Conservation (phyloP, 2,113 vertebrate genomes). For the Desmodus rotundus region DNA sequence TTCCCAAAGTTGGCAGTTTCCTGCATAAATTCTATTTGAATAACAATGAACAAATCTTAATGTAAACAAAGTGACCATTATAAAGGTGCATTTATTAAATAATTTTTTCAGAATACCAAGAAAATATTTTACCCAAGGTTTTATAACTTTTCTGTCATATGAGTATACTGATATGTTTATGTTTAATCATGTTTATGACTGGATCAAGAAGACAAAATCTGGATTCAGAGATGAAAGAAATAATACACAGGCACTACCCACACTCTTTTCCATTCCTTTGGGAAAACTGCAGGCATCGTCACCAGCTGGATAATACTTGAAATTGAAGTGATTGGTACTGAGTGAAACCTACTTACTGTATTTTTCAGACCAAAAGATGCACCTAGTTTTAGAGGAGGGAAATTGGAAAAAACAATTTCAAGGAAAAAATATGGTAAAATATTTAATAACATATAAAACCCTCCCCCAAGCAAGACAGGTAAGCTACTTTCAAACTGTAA, state of each 20-base stretch:
- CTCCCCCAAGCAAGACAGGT: no score
- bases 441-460: no score
- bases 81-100: neutral
- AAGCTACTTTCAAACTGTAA: no score
- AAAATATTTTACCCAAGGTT: neutral
- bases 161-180: neutral
- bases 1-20: neutral
- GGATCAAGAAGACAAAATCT: neutral
- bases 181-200: neutral
- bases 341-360: no score
- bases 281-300: neutral
- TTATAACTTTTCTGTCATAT: neutral
- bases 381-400: no score
- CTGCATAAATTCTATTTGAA: neutral
- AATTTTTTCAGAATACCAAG: neutral
- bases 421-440: no score
- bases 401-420: no score
- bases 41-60: neutral
- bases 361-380: no score
- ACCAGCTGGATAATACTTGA: neutral
- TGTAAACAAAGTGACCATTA: neutral
- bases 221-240: neutral
- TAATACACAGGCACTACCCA: neutral
- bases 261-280: neutral
- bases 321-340: neutral